Conservation (phyloP, 2,797 vertebrate species). For the Crenuchus spilurus region DNA sequence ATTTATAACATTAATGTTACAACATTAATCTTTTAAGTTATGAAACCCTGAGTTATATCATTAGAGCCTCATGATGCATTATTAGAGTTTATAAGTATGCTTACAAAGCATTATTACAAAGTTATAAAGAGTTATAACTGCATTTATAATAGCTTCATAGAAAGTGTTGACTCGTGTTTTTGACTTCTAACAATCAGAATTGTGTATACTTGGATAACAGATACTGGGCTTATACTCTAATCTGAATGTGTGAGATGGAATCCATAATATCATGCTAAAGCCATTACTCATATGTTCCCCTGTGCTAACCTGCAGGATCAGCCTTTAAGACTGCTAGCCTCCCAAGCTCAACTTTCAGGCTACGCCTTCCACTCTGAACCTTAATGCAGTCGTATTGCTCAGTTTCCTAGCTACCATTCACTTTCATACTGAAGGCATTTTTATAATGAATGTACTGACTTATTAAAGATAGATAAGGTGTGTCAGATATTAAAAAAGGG, state of each 20-base stretch:
- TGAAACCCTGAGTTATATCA: too few species aligned
- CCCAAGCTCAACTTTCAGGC: not conserved
- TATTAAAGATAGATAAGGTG: not conserved
- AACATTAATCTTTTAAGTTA: too few species aligned
- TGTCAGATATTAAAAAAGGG: not conserved
- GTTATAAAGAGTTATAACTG: too few species aligned
- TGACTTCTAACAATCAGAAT: conserved; percentile 1
- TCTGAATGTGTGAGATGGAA: conserved; percentile 13
- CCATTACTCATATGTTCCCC: not conserved
- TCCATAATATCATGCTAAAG: not conserved
- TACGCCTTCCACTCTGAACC: not conserved
- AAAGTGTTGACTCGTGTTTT: not conserved
- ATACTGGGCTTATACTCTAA: not conserved
- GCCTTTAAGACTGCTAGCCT: not conserved
- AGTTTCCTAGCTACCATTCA: not conserved
- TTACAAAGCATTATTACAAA: too few species aligned
- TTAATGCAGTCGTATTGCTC: not conserved
- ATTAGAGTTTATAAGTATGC: too few species aligned
- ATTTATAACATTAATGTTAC: too few species aligned
- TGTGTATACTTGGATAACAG: conserved; percentile 6
- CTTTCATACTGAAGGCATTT: not conserved
- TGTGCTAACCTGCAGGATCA: not conserved
- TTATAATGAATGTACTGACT: not conserved
- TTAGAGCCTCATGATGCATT: too few species aligned
- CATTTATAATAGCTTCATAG: too few species aligned